phyloP scores from a whole-genome alignment of 2,113 vertebrate genomes.

The Hylia prasina region DNA sequence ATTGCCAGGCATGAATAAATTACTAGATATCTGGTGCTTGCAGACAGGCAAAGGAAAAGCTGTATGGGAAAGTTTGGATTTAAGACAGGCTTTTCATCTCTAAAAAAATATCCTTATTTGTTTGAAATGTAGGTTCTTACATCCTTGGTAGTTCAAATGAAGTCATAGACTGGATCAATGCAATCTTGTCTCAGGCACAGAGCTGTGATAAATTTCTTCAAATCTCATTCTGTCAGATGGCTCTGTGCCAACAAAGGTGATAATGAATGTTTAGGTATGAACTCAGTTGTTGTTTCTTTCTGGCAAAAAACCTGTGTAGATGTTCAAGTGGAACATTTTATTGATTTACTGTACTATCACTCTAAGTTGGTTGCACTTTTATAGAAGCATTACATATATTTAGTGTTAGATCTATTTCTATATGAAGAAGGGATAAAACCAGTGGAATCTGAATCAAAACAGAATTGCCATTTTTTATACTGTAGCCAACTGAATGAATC shows the following conservation, averaged over 20 bases:
- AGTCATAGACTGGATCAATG: slow-evolving; percentile 12
- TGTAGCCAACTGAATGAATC: neutral
- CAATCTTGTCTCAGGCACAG: neutral
- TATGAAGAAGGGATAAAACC: neutral
- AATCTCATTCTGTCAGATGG: neutral
- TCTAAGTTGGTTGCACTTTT: neutral
- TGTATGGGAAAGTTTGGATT: slow-evolving; percentile 12
- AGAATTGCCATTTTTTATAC: neutral
- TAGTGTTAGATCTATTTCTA: neutral
- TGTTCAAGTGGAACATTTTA: neutral
- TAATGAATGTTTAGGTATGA: slow-evolving; percentile 5
- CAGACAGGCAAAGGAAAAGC: slow-evolving; percentile 3
- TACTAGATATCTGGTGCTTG: slow-evolving; percentile 6
- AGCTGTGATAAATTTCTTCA: slow-evolving; percentile 12
- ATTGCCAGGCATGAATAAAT: slow-evolving; percentile 31
- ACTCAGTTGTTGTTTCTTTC: neutral
- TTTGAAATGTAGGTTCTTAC: neutral
- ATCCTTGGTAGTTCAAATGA: neutral
- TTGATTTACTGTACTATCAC: neutral
- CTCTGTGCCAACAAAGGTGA: neutral
- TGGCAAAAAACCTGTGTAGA: neutral
- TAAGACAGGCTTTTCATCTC: neutral
- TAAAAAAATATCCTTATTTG: neutral
- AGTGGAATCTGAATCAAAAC: neutral
- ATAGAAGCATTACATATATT: neutral